Conservation (phyloP, 2,113 vertebrate genomes). For the Ameiurus melas region DNA sequence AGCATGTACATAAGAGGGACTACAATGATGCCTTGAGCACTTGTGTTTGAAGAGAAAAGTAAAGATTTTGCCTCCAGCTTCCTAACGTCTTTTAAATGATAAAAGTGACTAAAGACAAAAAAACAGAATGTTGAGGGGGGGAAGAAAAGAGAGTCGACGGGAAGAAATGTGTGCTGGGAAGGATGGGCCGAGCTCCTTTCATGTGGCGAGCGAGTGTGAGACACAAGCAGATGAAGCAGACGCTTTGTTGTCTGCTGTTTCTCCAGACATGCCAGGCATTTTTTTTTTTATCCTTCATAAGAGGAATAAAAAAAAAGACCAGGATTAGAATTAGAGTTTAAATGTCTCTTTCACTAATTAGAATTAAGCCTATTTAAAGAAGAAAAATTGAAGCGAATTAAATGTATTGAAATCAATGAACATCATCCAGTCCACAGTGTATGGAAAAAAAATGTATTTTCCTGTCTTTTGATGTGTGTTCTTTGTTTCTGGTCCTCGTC, state of each 20-base stretch:
- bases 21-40: slow-evolving; percentile 8
- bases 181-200: slow-evolving; percentile 25
- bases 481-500: neutral
- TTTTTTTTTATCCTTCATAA: slow-evolving; percentile 14
- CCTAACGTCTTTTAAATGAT: slow-evolving; percentile 33
- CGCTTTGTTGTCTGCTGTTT: slow-evolving; percentile 52
- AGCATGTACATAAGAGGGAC: neutral
- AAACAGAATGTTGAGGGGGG: neutral
- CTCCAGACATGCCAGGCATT: slow-evolving; percentile 22
- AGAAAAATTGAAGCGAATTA: neutral
- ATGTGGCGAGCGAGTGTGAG: slow-evolving; percentile 41
- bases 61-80: slow-evolving; percentile 29
- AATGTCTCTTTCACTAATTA: neutral
- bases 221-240: slow-evolving; percentile 58
- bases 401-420: neutral
- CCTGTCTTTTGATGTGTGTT: neutral
- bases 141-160: neutral
- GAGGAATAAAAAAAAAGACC: neutral
- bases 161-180: slow-evolving; percentile 8
- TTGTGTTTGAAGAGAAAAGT: neutral
- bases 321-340: neutral
- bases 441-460: neutral
- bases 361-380: neutral
- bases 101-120: slow-evolving; percentile 37
- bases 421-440: neutral